Conservation (phyloP, 2,888 invertebrate genomes). For the Habroteleia sp. region DNA sequence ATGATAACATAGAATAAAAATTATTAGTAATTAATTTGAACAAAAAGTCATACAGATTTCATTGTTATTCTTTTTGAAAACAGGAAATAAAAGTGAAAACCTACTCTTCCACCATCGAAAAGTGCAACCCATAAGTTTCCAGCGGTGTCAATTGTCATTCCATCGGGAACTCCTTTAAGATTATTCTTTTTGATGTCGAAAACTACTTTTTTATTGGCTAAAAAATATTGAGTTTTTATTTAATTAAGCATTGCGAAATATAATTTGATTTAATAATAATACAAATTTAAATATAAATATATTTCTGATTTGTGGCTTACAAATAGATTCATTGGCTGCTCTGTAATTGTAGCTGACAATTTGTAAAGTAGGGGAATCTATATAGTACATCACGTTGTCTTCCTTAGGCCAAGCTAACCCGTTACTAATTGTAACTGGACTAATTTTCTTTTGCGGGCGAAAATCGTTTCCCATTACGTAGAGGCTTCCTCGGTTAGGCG, state of each 20-base stretch:
- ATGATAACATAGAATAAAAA: too few relatives aligned
- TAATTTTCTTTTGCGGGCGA: slow-evolving; percentile 66
- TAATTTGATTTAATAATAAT: too few relatives aligned
- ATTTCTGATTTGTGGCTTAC: slow-evolving; percentile 80
- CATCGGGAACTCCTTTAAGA: slow-evolving; percentile 85
- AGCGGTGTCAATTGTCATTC: slow-evolving; percentile 90
- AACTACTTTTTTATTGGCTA: slow-evolving; percentile 83
- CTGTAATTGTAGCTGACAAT: slow-evolving; percentile 88
- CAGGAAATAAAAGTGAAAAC: too few relatives aligned
- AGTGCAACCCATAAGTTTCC: slow-evolving; percentile 87
- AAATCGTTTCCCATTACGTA: slow-evolving; percentile 82
- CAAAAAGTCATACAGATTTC: too few relatives aligned
- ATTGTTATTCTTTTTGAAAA: neutral
- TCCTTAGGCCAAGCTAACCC: slow-evolving; percentile 89
- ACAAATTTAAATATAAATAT: too few relatives aligned
- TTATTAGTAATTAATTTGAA: too few relatives aligned
- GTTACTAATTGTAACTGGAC: slow-evolving; percentile 87
- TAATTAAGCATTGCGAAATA: too few relatives aligned
- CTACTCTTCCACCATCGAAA: slow-evolving; percentile 14
- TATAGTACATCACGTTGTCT: slow-evolving; percentile 88
- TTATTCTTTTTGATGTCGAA: slow-evolving; percentile 84
- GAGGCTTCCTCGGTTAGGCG: slow-evolving; percentile 83
- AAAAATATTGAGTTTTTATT: slow-evolving; percentile 67
- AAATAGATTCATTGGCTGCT: slow-evolving; percentile 81
- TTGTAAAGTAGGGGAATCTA: slow-evolving; percentile 86